Conservation (phyloP, 1,140 invertebrate species). For the Lycorma delicatula region DNA sequence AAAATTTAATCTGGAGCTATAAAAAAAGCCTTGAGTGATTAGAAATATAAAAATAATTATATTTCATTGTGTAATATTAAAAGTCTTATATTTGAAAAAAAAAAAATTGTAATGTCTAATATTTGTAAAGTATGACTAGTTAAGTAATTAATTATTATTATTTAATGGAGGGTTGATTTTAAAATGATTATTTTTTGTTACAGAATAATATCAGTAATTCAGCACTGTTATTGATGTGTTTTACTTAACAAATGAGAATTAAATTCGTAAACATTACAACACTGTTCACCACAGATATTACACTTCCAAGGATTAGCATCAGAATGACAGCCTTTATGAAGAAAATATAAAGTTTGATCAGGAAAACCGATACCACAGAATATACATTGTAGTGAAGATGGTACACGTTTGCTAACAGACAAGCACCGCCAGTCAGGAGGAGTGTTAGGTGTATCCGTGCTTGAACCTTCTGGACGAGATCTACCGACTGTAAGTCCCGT, state of each 20-base stretch:
- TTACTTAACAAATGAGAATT: conserved; percentile 92
- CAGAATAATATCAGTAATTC: too few relatives aligned
- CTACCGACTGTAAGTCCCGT: conserved; percentile 11
- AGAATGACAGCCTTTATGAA: conserved; percentile 95
- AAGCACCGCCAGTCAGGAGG: conserved; percentile 4
- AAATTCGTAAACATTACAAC: conserved; percentile 91
- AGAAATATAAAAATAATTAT: too few relatives aligned
- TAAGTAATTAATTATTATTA: too few relatives aligned
- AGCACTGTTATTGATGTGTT: conserved; percentile 78
- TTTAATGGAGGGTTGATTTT: too few relatives aligned
- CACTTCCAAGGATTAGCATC: conserved; percentile 96
- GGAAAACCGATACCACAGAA: conserved; percentile 92
- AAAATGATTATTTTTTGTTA: too few relatives aligned
- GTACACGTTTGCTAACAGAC: background rate
- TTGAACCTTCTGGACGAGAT: background rate
- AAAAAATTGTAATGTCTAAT: too few relatives aligned
- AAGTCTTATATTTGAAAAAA: too few relatives aligned
- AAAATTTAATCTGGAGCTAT: too few relatives aligned
- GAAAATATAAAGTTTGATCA: conserved; percentile 89
- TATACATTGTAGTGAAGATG: conserved; percentile 53
- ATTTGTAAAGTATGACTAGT: too few relatives aligned
- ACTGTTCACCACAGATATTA: conserved; percentile 91
- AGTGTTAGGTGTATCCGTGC: background rate
- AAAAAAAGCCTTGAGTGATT: too few relatives aligned
- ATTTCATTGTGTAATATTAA: too few relatives aligned